Base-by-base conservation (phyloP, 2,797 vertebrate species). In the Momotus momota region DNA sequence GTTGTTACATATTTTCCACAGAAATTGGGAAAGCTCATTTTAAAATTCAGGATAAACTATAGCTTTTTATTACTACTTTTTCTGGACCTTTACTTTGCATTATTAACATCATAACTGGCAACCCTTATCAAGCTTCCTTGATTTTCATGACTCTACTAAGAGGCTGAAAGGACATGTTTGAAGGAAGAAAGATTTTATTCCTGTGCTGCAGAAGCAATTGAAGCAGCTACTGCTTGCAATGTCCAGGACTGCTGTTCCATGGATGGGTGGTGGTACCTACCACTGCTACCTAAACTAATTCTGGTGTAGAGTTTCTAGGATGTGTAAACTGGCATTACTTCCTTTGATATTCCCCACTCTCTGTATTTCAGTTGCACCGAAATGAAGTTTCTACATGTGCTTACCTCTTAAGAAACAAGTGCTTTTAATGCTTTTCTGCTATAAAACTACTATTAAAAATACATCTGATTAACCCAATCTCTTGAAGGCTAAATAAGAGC, bases 361-460 rank as follows among this genome's bases (percentile, higher is more conserved):
- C 12, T n/a, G 26, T 23, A 31, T 52, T 74, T 55, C 54, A 81
- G 23, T 40, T 65, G 62, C 26, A 51, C 27, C 55, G 40, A 58
- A 46, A 51, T 45, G 17, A 40, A 80, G 31, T n/a, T 94, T 78
- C 88, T 81, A 62, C 71, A 78, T 92, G 67, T 81, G 51, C 57
- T 66, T 64, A 81, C 64, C 52, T 90, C 92, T 93, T 49, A 62
- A 65, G 54, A 94, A 90, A 48, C 64, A 86, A 64, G 26, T 82
- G 60, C 27, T 81, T 70, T 65, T 92, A 48, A 95, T 64, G 58
- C 62, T 93, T 85, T 95, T 65, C 74, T 92, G 73, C 78, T 84
- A 74, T 79, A 60, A 67, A 84, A 85, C 92, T 95, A 60, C 61
- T 86, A 66, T 61, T 95, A 89, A 95, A 95, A 92, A 92, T 81